phyloP scores from a whole-genome alignment of 2,888 invertebrate genomes.

The Pardosa pseudoannulata region DNA sequence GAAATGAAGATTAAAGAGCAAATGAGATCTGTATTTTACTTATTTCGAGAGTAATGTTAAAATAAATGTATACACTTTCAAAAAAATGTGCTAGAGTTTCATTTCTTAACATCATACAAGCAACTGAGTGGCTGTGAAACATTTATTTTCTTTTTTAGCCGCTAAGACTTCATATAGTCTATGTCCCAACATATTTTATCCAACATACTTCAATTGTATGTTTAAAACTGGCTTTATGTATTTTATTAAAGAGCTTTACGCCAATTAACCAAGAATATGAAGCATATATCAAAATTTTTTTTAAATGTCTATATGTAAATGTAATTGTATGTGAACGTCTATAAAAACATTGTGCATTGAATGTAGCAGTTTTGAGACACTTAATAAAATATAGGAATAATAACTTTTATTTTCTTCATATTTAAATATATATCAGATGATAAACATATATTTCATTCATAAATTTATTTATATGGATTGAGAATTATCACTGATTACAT shows the following conservation, averaged over 20 bases:
- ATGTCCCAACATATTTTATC: not conserved
- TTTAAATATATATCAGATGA: not conserved
- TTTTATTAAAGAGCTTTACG: not conserved
- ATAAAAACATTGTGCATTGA: not conserved
- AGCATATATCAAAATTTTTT: constrained; percentile 35
- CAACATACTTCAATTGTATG: not conserved
- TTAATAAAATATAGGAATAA: not conserved
- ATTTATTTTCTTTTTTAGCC: not conserved
- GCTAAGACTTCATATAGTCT: too few relatives aligned
- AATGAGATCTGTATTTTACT: constrained; percentile 70
- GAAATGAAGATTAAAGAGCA: constrained; percentile 24
- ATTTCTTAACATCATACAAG: not conserved
- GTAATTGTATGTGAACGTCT: not conserved
- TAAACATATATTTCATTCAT: too few relatives aligned
- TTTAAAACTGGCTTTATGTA: not conserved
- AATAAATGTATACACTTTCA: constrained; percentile 65
- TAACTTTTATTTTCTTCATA: not conserved
- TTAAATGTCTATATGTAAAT: not conserved
- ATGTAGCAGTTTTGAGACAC: not conserved
- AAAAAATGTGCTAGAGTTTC: constrained; percentile 1
- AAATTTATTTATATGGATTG: too few relatives aligned
- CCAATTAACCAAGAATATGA: constrained; percentile 32
- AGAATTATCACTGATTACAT: too few relatives aligned
- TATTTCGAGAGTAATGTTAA: constrained; percentile 50
- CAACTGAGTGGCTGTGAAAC: not conserved